phyloP scores from a whole-genome alignment of 2,888 invertebrate species.

The Ariolimax columbianus region DNA sequence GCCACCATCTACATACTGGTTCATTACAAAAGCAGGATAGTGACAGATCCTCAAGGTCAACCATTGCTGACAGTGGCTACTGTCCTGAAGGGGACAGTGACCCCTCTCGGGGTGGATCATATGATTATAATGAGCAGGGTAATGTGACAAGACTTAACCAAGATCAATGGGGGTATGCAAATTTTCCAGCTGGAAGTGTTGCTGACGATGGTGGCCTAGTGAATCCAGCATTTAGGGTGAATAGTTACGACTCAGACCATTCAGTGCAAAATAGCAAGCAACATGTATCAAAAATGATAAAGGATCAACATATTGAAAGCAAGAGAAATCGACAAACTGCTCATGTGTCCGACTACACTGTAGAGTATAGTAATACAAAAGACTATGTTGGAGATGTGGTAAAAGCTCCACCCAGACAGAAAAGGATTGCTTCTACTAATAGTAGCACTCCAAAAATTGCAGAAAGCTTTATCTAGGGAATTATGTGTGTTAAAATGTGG shows the following conservation, averaged over 20 bases:
- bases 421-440: not conserved
- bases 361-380: not conserved
- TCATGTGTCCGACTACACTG: not conserved
- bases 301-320: constrained; percentile 1
- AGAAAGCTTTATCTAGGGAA: constrained; percentile 30
- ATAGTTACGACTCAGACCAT: constrained; percentile 52
- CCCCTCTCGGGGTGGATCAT: constrained; percentile 40
- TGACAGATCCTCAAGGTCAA: constrained; percentile 55
- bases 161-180: constrained; percentile 10
- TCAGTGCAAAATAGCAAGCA: constrained; percentile 61
- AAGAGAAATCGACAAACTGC: not conserved
- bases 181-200: constrained; percentile 4
- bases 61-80: constrained; percentile 55
- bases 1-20: not conserved
- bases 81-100: constrained; percentile 54
- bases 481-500: not conserved
- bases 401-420: constrained; percentile 11
- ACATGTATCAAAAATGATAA: constrained; percentile 56
- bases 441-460: constrained; percentile 13
- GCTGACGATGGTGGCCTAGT: constrained; percentile 43
- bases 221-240: constrained; percentile 53
- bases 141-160: not conserved
- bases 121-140: constrained; percentile 35
- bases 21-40: constrained; percentile 51
- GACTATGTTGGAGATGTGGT: not conserved